Evolutionary conservation across 1,140 invertebrate species (phyloP), one percentile per base, ranked within the genome.

Genomic region (Eumeta japonica): DNA sequence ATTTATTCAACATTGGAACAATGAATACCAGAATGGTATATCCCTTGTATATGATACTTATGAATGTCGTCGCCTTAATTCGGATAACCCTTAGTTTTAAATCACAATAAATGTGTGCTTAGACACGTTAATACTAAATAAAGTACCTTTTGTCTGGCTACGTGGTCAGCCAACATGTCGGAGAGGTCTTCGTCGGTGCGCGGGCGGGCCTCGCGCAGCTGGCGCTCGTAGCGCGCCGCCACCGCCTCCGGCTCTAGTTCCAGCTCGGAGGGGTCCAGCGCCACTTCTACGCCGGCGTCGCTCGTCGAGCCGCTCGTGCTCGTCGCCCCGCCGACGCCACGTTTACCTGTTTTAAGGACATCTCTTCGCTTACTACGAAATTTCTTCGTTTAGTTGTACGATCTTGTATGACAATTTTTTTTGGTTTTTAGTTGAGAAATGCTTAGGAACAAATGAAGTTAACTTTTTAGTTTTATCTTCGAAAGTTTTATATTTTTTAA

Each of bases 101-200:
- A n/a, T n/a, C n/a, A n/a, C n/a, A n/a, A n/a, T n/a, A n/a, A n/a
- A n/a, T n/a, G n/a, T n/a, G n/a, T n/a, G n/a, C n/a, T n/a, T n/a
- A n/a, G n/a, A n/a, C n/a, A 24, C 20, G 20, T 24, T 24, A 24
- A 24, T 7, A 24, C 20, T 41, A 40, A 2, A 34, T 5, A n/a
- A 42, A 45, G 62, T 3, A 88, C 89, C 80, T 92, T 94, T 66
- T 97, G 92, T 50, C 94, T 84, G 14, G 94, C 92, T 13, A 95
- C 92, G 74, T 98, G 95, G 75, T 98, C 95, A 14, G 94, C 94
- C 42, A 98, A 82, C 94, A 99, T 97, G 62, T 99, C 96, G 13
- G 92, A 96, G 10, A 98, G 81, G 80, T 98, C 97, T 77, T 98
- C 97, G 45, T 92, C 88, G 44, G 92, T 73, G 11, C 61, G 89